These are phyloP conservation scores for Clivina fossor DNA, from an alignment of 2,888 invertebrate genomes.

Conservation along the genomic window DNA sequence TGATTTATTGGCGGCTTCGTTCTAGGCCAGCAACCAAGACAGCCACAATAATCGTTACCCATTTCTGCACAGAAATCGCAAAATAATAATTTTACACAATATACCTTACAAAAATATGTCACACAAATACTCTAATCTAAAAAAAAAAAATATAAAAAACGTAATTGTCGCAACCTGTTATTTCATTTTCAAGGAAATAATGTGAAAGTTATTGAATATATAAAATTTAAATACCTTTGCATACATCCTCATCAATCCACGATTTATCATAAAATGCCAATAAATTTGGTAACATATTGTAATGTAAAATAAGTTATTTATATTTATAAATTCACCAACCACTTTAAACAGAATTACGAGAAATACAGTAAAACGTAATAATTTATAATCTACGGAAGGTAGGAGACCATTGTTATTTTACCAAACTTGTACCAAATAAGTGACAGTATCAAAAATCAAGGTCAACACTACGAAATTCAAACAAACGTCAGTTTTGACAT, in stretches of 20 bases:
- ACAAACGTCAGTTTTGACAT: constrained; percentile 32
- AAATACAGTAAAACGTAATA: constrained; percentile 23
- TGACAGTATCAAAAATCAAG: constrained; percentile 32
- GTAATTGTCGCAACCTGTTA: constrained; percentile 14
- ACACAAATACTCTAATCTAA: not conserved
- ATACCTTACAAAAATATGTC: not conserved
- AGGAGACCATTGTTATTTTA: constrained; percentile 32
- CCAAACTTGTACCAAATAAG: constrained; percentile 30
- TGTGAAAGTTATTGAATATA: constrained; percentile 24
- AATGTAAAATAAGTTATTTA: constrained; percentile 4
- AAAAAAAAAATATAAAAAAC: not conserved
- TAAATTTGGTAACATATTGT: constrained; percentile 30
- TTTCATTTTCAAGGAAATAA: constrained; percentile 22
- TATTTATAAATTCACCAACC: constrained; percentile 1
- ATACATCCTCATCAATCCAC: constrained; percentile 24
- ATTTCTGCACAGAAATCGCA: constrained; percentile 44
- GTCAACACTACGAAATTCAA: constrained; percentile 33
- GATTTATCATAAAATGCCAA: constrained; percentile 9
- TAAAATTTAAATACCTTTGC: constrained; percentile 22
- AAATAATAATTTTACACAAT: not conserved
- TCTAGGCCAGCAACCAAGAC: constrained; percentile 49
- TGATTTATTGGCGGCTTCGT: constrained; percentile 44
- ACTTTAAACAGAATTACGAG: constrained; percentile 5
- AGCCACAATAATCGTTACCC: constrained; percentile 48
- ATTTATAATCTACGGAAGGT: constrained; percentile 24